phyloP scores from a whole-genome alignment of 2,888 invertebrate genomes.

The Stenchaetothrips biformis region DNA sequence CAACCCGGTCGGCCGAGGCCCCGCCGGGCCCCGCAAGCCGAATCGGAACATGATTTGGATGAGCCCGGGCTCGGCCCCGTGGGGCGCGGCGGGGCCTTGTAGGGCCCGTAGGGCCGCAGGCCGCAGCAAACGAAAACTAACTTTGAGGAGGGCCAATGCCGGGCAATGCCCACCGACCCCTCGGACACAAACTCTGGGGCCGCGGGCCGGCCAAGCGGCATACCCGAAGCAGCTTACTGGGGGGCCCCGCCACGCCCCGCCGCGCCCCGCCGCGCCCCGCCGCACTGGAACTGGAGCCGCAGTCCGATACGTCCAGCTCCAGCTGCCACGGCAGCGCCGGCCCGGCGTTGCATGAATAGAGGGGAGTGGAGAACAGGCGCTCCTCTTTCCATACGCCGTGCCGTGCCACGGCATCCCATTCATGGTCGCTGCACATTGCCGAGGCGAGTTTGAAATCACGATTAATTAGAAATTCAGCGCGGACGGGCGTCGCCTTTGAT shows the following conservation, averaged over 20 bases:
- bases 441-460: not conserved
- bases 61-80: not conserved
- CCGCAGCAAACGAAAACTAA: not conserved
- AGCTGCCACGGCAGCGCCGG: not conserved
- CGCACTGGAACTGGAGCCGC: not conserved
- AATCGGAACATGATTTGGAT: not conserved
- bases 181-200: not conserved
- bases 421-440: not conserved
- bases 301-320: not conserved
- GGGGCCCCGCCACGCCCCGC: too few relatives aligned
- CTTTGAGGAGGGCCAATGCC: not conserved
- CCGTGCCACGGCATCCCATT: not conserved
- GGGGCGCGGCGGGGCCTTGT: too few relatives aligned
- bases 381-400: too few relatives aligned
- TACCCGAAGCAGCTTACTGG: too few relatives aligned
- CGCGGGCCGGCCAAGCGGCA: not conserved
- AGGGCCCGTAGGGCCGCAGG: not conserved
- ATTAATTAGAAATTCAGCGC: not conserved
- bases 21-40: not conserved
- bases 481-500: not conserved
- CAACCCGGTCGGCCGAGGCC: not conserved
- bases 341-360: not conserved
- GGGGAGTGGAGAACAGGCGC: not conserved
- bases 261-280: too few relatives aligned
- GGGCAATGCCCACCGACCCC: not conserved